A percentile compares a stretch with the other conserved stretches of the same genome.
Evolutionary conservation across 2,113 vertebrate species (phyloP).

Genomic region (Rhegmatorhina hoffmannsi): DNA sequence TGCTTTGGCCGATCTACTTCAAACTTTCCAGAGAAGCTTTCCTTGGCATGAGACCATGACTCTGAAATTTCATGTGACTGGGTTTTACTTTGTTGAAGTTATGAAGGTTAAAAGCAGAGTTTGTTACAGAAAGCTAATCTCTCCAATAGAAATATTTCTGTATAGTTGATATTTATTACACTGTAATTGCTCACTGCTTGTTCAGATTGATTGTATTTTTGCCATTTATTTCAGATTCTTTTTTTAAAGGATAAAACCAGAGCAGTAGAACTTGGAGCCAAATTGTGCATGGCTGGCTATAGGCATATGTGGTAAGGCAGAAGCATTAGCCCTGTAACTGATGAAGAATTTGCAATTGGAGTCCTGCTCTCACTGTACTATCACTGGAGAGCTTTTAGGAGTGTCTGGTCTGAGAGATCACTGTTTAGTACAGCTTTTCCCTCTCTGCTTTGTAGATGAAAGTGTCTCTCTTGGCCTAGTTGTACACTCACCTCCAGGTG

Average conservation of each 20-base stretch:
- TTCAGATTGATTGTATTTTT: neutral
- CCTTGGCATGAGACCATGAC: constrained; percentile 15
- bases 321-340: neutral
- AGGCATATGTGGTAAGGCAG: neutral
- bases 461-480: neutral
- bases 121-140: constrained; percentile 40
- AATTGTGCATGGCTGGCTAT: neutral
- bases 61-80: constrained; percentile 53
- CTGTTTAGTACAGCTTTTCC: neutral
- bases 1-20: constrained; percentile 47
- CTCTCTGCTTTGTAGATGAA: neutral
- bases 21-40: constrained; percentile 64
- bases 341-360: neutral
- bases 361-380: neutral
- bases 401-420: neutral
- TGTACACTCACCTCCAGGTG: neutral
- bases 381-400: neutral
- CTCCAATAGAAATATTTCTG: constrained; percentile 31
- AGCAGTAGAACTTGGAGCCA: neutral
- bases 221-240: neutral
- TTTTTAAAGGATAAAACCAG: neutral
- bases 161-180: neutral
- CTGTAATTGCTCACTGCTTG: neutral
- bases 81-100: constrained; percentile 46
- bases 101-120: neutral